Conservation (phyloP, 2,797 vertebrate genomes). For the Gastrophryne carolinensis region DNA sequence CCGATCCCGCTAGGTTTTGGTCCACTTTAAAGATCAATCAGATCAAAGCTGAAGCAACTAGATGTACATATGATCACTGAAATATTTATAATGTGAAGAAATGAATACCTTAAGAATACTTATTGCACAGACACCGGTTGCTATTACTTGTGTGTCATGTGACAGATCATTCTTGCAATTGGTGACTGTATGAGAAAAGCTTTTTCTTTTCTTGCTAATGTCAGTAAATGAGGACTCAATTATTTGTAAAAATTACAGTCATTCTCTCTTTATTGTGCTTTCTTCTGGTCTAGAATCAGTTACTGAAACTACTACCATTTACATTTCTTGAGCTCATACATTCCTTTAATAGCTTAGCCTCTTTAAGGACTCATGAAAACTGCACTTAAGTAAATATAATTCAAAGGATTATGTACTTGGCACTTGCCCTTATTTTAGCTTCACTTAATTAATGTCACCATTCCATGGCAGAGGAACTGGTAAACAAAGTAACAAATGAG, state of each 20-base stretch:
- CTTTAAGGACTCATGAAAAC: background rate
- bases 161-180: no score
- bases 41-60: no score
- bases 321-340: background rate
- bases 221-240: background rate
- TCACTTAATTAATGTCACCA: constrained; percentile 21
- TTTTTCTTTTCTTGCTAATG: no score
- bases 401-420: constrained; percentile 20
- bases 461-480: constrained; percentile 15
- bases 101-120: no score
- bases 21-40: no score
- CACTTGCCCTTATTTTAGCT: constrained; percentile 2
- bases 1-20: no score
- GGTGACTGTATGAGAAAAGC: no score
- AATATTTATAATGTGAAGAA: no score
- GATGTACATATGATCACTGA: no score
- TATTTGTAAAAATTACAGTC: background rate
- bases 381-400: constrained; percentile 37
- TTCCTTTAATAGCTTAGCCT: constrained; percentile 2
- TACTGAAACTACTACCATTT: constrained; percentile 4
- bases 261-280: constrained; percentile 3
- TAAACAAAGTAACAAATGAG: constrained; percentile 10
- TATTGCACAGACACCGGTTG: no score
- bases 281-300: constrained; percentile 1
- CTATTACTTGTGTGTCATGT: no score